These are phyloP conservation scores for Columbina picui DNA, from an alignment of 2,113 vertebrate genomes.

Conservation along the genomic window DNA sequence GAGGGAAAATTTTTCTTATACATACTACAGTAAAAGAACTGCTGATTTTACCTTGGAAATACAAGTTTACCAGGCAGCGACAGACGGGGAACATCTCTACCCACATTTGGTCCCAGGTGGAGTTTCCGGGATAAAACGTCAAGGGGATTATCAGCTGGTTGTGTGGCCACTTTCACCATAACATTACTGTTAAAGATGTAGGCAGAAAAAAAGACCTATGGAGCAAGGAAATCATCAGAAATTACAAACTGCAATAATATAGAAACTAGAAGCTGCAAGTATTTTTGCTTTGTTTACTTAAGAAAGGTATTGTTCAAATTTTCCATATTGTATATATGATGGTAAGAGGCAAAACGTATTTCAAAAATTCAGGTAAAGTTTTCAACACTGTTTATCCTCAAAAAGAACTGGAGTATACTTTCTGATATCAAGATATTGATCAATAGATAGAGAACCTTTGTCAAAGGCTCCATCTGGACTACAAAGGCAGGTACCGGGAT, in stretches of 20 bases:
- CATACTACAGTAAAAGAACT: background rate
- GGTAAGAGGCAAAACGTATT: background rate
- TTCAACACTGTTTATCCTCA: background rate
- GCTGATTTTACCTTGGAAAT: constrained; percentile 89
- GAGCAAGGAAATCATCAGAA: background rate
- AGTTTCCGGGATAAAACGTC: constrained; percentile 97
- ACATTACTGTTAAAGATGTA: constrained; percentile 99
- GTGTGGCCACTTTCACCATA: constrained; percentile 99
- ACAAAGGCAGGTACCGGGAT: background rate
- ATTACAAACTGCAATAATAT: background rate
- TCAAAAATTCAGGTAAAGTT: background rate
- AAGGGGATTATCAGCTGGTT: constrained; percentile 96
- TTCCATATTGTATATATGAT: background rate
- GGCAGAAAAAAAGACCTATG: constrained; percentile 97
- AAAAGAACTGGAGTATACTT: background rate
- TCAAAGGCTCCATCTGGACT: background rate
- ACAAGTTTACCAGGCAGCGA: constrained; percentile 97
- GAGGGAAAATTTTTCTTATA: background rate
- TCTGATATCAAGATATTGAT: background rate
- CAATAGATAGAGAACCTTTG: background rate
- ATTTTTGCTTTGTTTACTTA: background rate
- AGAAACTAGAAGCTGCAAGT: background rate
- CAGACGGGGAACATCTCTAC: constrained; percentile 93
- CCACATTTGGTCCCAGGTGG: constrained; percentile 93
- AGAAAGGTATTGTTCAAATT: background rate